Base-by-base conservation (phyloP, 2,113 vertebrate genomes). In the Nanger granti region DNA sequence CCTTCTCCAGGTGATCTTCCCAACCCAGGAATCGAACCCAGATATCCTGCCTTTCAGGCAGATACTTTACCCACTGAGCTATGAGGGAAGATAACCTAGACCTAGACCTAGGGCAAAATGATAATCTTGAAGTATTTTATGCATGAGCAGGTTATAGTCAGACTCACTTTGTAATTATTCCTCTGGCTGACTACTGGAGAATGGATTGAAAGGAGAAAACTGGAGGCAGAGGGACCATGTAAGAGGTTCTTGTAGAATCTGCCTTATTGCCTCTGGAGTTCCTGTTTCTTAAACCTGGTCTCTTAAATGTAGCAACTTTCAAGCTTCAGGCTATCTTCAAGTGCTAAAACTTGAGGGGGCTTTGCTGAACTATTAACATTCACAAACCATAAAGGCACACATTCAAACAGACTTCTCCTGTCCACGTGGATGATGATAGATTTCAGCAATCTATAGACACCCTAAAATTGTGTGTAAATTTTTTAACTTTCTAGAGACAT, bases 21-120 rank as follows among this genome's bases (percentile, higher is more conserved):
- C 2, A 0, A 41, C 5, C 69, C n/a, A 41, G 69, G n/a, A 41
- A 24, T 73, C 20, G 3, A 24, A 73, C n/a, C 10, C 9, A 5
- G n/a, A 10, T 41, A 10, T 73, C 69, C n/a, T 41, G 69, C 69
- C 69, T 41, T 73, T 73, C n/a, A 73, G 69, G 69, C 69, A 73
- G 69, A 73, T 73, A 41, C 69, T 73, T 37, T 73, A 73, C n/a
- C 66, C 66, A 22, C 66, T 73, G n/a, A 41, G 20, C 69, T 41
- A 12, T 41, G 10, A 73, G 20, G 69, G 20, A 41, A 54, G 4
- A 49, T n/a, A 59, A 59, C 41, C 28, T 83, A 52, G 41, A 52
- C 80, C 80, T 52, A 34, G 12, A 18, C 49, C 80, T 83, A 41
- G 3, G 5, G 52, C 22, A 49, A 7, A 13, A 59, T 9, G 24